Percentiles rank a stretch among this genome's conserved stretches.
phyloP scores from a whole-genome alignment of 53 echinoderm and acorn worm species.

The Apostichopus leukothele region DNA sequence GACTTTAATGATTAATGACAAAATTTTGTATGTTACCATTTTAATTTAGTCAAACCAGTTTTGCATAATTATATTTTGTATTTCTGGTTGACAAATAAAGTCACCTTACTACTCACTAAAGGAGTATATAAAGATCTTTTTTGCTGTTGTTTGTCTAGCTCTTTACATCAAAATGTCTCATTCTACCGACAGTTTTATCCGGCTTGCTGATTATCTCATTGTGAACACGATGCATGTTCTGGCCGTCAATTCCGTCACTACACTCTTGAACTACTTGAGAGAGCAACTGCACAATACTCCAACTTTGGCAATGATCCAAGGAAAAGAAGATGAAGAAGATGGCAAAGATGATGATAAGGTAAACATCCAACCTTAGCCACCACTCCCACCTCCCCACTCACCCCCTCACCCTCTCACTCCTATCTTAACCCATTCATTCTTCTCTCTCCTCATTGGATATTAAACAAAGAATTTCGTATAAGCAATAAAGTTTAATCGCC shows the following conservation, averaged over 20 bases:
- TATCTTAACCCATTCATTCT: no score
- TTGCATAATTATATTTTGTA: no score
- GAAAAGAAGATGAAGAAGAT: constrained; percentile 72
- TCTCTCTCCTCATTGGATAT: no score
- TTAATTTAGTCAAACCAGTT: no score
- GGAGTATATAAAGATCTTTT: neutral
- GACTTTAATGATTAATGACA: no score
- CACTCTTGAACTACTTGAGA: constrained; percentile 90
- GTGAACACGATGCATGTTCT: constrained; percentile 99
- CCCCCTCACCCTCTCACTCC: no score
- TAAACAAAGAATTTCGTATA: no score
- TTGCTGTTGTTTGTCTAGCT: neutral
- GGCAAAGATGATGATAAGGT: constrained; percentile 80
- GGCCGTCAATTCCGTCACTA: constrained; percentile 96
- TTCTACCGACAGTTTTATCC: constrained; percentile 71
- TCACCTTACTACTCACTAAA: neutral
- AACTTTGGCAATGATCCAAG: constrained; percentile 87
- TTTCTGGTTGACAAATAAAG: neutral
- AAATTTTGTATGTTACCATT: no score
- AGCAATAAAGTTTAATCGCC: no score
- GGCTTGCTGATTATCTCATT: constrained; percentile 95
- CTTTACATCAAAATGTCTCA: no score
- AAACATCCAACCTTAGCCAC: neutral
- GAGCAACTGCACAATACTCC: constrained; percentile 97
- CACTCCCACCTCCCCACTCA: no score